phyloP scores from a whole-genome alignment of 2,113 vertebrate species.

The Ranitomeya variabilis region DNA sequence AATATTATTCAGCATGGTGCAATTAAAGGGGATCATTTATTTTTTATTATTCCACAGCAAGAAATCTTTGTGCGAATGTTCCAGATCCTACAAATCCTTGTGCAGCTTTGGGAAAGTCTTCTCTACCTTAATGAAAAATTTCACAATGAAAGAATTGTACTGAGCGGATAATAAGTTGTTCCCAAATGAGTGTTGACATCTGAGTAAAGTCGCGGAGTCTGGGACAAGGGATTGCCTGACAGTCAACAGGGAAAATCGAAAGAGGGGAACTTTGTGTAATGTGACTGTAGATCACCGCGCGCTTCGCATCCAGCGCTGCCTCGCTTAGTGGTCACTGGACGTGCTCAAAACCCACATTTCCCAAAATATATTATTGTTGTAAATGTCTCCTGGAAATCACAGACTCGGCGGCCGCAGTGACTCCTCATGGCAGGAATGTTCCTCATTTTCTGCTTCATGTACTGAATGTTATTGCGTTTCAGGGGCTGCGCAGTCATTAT shows the following conservation, averaged over 20 bases:
- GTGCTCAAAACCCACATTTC: background rate
- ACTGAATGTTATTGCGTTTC: conserved; percentile 35
- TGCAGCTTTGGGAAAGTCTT: conserved; percentile 16
- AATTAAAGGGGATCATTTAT: conserved; percentile 8
- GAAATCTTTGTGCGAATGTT: background rate
- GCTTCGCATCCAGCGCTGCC: background rate
- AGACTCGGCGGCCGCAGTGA: conserved; percentile 20
- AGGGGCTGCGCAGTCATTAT: conserved; percentile 19
- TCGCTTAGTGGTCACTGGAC: background rate
- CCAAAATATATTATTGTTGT: conserved; percentile 10
- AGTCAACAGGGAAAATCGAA: background rate
- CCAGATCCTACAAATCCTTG: conserved; percentile 1
- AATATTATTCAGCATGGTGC: background rate
- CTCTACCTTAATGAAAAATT: conserved; percentile 15
- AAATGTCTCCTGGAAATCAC: conserved; percentile 12
- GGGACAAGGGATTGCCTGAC: background rate
- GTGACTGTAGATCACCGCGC: background rate
- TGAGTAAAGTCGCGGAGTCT: conserved; percentile 31
- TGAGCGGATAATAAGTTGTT: conserved; percentile 21
- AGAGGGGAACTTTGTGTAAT: background rate
- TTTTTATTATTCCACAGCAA: conserved; percentile 8
- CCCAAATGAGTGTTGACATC: conserved; percentile 16
- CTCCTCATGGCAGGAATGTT: conserved; percentile 43
- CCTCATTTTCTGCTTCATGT: conserved; percentile 47
- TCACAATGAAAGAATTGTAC: conserved; percentile 32